These are phyloP conservation scores for Campopleginae sp. DNA, from an alignment of 2,888 invertebrate genomes.

Conservation along the genomic window DNA sequence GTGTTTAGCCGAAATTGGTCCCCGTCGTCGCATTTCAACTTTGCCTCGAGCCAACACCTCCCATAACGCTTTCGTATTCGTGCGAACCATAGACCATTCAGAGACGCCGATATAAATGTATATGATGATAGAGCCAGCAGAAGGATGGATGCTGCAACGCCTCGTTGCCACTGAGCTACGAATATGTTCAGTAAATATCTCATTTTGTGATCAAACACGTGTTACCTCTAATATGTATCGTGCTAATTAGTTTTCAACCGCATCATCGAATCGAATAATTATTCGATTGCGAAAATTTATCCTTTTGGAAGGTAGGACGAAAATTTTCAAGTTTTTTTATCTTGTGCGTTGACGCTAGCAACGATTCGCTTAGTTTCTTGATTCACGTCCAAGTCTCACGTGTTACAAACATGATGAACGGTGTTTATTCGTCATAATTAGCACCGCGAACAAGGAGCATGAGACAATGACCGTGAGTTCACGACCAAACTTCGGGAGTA, in stretches of 20 bases:
- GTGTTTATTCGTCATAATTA: conserved; percentile 75
- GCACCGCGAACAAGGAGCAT: conserved; percentile 56
- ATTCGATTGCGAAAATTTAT: neutral
- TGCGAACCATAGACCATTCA: conserved; percentile 19
- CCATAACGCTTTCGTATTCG: conserved; percentile 11
- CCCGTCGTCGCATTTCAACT: conserved; percentile 76
- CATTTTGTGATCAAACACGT: conserved; percentile 60
- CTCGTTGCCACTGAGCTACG: neutral
- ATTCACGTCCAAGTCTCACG: conserved; percentile 63
- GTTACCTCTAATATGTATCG: conserved; percentile 20
- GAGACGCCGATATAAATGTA: conserved; percentile 2
- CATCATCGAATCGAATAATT: neutral
- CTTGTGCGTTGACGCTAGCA: neutral
- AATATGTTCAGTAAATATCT: conserved; percentile 60
- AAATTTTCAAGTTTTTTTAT: neutral
- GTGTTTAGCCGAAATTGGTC: conserved; percentile 77
- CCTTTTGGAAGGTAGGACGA: neutral
- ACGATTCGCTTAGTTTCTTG: neutral
- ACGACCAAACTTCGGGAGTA: conserved; percentile 57
- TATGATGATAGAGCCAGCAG: neutral
- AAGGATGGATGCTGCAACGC: neutral
- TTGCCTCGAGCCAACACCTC: conserved; percentile 63
- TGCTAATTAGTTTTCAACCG: conserved; percentile 9
- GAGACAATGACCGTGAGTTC: conserved; percentile 46
- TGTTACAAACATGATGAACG: conserved; percentile 69